These are phyloP conservation scores for Perca schrenkii DNA, from an alignment of 2,113 vertebrate species.

Conservation along the genomic window DNA sequence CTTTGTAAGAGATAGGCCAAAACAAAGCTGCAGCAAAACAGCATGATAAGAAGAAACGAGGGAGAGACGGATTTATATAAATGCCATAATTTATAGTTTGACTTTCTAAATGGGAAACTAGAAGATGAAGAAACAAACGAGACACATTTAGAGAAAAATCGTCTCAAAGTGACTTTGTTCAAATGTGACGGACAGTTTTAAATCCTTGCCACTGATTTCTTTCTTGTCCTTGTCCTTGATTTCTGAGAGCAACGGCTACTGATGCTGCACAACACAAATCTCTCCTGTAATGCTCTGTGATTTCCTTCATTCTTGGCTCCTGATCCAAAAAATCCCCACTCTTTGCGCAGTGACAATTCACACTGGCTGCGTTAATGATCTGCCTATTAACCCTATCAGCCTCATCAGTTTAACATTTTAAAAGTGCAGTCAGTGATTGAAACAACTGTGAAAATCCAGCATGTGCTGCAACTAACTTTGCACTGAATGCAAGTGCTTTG, in stretches of 20 bases:
- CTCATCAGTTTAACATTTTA: background rate
- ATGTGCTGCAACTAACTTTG: background rate
- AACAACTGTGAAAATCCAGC: background rate
- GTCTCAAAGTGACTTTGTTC: slow-evolving; percentile 53
- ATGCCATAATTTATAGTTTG: slow-evolving; percentile 47
- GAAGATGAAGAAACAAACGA: slow-evolving; percentile 45
- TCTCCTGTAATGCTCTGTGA: slow-evolving; percentile 1
- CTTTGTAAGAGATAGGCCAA: slow-evolving; percentile 57
- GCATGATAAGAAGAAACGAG: slow-evolving; percentile 41
- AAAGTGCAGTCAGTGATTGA: background rate
- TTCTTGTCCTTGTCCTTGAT: slow-evolving; percentile 28
- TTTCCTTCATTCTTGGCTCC: slow-evolving; percentile 18
- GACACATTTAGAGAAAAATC: slow-evolving; percentile 43
- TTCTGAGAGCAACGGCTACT: background rate
- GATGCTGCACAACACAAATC: slow-evolving; percentile 18
- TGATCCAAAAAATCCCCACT: slow-evolving; percentile 15
- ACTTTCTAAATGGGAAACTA: slow-evolving; percentile 41
- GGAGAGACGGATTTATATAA: slow-evolving; percentile 54
- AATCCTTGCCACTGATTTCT: slow-evolving; percentile 15
- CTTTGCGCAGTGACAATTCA: slow-evolving; percentile 18
- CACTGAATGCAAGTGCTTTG: background rate
- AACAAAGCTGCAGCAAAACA: slow-evolving; percentile 52
- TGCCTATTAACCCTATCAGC: slow-evolving; percentile 12
- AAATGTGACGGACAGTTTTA: slow-evolving; percentile 38
- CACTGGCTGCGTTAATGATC: slow-evolving; percentile 21